Conservation (phyloP, 1,140 invertebrate genomes). For the Drosophila littoralis region DNA sequence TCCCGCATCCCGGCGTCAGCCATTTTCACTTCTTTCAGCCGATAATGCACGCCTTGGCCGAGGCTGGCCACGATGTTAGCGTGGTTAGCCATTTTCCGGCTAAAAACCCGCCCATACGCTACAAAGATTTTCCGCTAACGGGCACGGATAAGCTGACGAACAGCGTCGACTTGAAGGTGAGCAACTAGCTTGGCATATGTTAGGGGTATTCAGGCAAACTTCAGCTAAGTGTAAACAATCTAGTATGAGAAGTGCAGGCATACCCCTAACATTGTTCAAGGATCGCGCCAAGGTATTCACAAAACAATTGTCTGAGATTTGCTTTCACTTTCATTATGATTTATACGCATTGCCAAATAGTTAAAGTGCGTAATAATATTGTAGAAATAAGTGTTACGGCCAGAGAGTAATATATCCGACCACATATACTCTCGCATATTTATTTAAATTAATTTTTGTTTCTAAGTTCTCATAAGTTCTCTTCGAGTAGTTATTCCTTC, state of each 20-base stretch:
- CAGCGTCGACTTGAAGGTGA: constrained; percentile 74
- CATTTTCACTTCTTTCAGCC: constrained; percentile 90
- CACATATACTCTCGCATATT: too few species aligned
- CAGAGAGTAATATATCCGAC: too few species aligned
- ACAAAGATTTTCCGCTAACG: constrained; percentile 86
- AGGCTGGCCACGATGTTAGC: constrained; percentile 89
- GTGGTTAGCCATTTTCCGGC: constrained; percentile 88
- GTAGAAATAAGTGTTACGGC: too few species aligned
- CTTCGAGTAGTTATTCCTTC: too few species aligned
- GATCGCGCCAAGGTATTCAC: constrained; percentile 15
- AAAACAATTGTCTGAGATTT: constrained; percentile 1
- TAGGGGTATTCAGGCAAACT: constrained; percentile 2
- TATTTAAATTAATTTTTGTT: too few species aligned
- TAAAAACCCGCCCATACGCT: constrained; percentile 85
- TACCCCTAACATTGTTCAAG: constrained; percentile 11
- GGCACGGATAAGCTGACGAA: constrained; percentile 74
- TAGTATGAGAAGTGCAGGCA: neutral
- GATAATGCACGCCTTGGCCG: constrained; percentile 87
- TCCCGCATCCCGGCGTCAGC: constrained; percentile 89
- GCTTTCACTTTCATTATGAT: constrained; percentile 23
- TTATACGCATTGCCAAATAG: neutral
- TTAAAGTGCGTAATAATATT: neutral
- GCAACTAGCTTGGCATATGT: neutral
- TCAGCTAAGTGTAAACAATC: neutral
- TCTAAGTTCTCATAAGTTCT: too few species aligned